These are phyloP conservation scores for Acanthococcus lagerstroemiae DNA, from an alignment of 2,888 invertebrate species.

Conservation along the genomic window DNA sequence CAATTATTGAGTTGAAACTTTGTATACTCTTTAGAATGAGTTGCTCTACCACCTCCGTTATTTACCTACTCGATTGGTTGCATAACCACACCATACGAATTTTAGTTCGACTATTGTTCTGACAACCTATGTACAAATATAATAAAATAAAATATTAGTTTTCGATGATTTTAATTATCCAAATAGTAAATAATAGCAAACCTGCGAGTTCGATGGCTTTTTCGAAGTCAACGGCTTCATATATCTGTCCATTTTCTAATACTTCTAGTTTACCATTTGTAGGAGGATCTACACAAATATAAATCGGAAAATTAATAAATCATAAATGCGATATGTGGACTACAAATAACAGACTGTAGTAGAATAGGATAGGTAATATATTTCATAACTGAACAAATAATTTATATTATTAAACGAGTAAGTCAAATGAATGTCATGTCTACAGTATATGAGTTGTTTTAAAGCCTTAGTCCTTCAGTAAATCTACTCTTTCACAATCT, in stretches of 20 bases:
- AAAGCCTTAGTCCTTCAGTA: no score
- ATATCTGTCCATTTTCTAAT: conserved; percentile 46
- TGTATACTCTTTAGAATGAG: no score
- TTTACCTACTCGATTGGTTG: neutral
- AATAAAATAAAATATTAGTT: neutral
- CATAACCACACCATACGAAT: no score
- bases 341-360: no score
- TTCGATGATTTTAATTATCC: conserved; percentile 31
- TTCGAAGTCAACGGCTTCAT: conserved; percentile 75
- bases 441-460: no score
- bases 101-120: no score
- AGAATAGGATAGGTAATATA: neutral
- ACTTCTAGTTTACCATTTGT: conserved; percentile 29
- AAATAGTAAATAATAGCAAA: conserved; percentile 41
- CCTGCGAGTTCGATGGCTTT: conserved; percentile 76
- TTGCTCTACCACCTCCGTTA: no score
- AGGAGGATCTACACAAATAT: neutral
- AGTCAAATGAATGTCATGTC: no score
- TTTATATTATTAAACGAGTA: no score
- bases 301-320: neutral
- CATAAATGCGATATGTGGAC: no score
- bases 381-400: neutral
- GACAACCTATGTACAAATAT: neutral
- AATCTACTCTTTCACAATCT: no score
- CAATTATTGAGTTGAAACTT: no score